Base-by-base conservation (phyloP, 2,888 invertebrate species). In the Limenitis camilla region DNA sequence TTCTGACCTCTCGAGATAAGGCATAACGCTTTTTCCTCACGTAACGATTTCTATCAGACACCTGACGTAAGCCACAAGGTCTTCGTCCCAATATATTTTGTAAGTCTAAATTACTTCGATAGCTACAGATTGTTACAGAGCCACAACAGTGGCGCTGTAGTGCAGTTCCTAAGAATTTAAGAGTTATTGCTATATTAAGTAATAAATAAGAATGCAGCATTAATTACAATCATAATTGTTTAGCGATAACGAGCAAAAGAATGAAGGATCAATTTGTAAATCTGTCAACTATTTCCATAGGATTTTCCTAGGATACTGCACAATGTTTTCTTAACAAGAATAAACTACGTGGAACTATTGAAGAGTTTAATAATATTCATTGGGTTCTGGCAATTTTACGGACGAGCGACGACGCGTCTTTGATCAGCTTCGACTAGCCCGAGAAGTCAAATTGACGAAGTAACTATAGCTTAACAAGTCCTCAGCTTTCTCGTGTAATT, bases 311-410 rank as follows among this genome's bases (percentile, higher is more conserved):
- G 38, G 35, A 52, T 60, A 60, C 62, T 55, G 60, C 66, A 57
- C 64, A 68, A 69, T 68, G 67, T 75, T 79, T 74, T 68, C 70
- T 67, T 78, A 74, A 76, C 72, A 70, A 74, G 72, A 76, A 74
- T 74, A 76, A 79, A 78, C 76, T 79, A 81, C 76, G 72, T 71
- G 78, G 75, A 84, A 80, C 80, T 81, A 82, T 79, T 76, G 78
- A 80, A 81, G 81, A 81, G 84, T 81, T 81, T 87, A 86, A 88
- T 87, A 86, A 87, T 88, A 88, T 88, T 88, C 88, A 88, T 85
- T 87, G 88, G 78, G 81, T 79, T 68, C 70, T 77, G 82, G 74
- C 84, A 87, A 88, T 88, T 88, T 88, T 87, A 81, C 85, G 74
- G 80, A 65, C 77, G 80, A 80, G 72, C 71, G 80, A 65, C 76